A percentile compares a stretch with the other conserved stretches of the same genome.
Evolutionary conservation across 2,888 invertebrate genomes (phyloP).

Genomic region (Drosophila hawaiiensis): DNA sequence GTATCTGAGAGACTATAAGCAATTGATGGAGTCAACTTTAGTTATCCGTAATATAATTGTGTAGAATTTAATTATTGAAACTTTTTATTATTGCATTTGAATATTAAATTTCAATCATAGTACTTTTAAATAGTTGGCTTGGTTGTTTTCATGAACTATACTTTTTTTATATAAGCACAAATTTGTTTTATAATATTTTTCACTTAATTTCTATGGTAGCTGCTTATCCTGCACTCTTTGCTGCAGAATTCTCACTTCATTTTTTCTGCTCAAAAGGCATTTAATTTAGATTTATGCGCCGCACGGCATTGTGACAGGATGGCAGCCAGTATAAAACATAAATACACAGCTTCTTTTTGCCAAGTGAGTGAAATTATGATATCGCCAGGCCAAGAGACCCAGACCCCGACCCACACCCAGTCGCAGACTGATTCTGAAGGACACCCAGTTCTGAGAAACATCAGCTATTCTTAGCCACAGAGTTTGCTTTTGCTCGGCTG

Average conservation of each 20-base stretch:
- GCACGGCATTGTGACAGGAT: slow-evolving; percentile 73
- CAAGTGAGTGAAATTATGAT: slow-evolving; percentile 67
- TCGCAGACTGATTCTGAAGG: background rate
- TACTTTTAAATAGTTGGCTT: background rate
- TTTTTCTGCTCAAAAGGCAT: slow-evolving; percentile 68
- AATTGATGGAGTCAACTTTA: background rate
- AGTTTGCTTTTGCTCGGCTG: slow-evolving; percentile 48
- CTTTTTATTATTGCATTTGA: background rate
- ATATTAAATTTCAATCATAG: background rate
- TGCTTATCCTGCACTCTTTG: background rate
- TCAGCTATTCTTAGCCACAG: slow-evolving; percentile 31
- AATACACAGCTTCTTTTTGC: slow-evolving; percentile 60
- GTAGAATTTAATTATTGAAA: background rate
- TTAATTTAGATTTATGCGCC: slow-evolving; percentile 82
- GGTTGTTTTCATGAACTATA: background rate
- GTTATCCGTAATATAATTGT: background rate
- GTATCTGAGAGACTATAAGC: background rate
- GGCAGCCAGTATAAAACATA: slow-evolving; percentile 58
- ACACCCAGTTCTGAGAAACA: slow-evolving; percentile 11
- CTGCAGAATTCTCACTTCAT: slow-evolving; percentile 7
- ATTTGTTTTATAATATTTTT: background rate
- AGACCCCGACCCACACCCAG: background rate
- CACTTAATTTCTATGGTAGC: background rate
- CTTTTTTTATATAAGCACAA: background rate
- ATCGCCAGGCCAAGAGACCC: slow-evolving; percentile 41